Conservation (phyloP, 2,113 vertebrate genomes). For the Rhinoderma darwinii region DNA sequence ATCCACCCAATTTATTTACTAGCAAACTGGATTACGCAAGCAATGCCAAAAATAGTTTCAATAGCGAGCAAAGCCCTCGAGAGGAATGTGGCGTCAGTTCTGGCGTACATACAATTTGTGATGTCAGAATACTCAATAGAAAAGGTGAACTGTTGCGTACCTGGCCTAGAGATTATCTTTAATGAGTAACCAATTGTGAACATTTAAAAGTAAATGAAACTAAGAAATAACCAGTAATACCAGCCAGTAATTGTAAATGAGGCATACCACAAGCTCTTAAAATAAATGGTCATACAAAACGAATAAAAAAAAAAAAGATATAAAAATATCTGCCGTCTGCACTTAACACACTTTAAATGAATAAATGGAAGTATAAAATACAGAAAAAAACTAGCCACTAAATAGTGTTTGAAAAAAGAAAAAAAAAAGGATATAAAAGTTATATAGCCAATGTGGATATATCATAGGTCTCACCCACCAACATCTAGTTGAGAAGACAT, state of each 20-base stretch:
- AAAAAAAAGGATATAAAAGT: too few species aligned
- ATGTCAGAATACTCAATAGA: neutral
- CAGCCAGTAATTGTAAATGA: neutral
- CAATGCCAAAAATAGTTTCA: conserved; percentile 37
- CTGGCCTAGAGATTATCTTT: neutral
- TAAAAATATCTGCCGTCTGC: neutral
- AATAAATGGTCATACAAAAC: neutral
- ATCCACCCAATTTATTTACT: conserved; percentile 34
- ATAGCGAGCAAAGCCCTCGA: conserved; percentile 14
- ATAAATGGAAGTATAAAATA: too few species aligned
- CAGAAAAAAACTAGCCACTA: too few species aligned
- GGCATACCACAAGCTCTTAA: neutral
- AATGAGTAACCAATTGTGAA: conserved; percentile 43
- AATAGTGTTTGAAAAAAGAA: too few species aligned
- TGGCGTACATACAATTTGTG: neutral
- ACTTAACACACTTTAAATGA: neutral
- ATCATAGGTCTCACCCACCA: too few species aligned
- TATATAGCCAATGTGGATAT: too few species aligned
- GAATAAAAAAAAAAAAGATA: neutral
- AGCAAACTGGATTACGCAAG: conserved; percentile 6
- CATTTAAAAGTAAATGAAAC: neutral
- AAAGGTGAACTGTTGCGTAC: neutral
- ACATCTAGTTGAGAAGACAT: too few species aligned
- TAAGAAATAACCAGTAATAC: neutral
- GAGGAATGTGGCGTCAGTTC: conserved; percentile 2